Conservation (phyloP, 2,888 invertebrate species). For the Herminia tarsipennalis region DNA sequence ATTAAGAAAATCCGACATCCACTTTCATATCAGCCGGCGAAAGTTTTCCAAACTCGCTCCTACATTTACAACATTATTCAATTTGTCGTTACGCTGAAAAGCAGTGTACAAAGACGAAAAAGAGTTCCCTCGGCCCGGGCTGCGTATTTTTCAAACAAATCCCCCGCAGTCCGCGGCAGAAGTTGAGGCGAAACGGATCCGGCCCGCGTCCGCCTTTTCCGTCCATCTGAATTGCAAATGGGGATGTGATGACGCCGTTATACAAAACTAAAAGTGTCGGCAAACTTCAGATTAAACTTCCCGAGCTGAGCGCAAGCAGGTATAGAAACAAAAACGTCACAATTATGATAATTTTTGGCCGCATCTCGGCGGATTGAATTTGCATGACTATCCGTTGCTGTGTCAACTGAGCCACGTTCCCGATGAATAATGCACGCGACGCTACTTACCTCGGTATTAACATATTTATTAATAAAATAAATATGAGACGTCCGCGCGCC, state of each 20-base stretch:
- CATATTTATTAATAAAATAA: conserved; percentile 86
- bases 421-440: conserved; percentile 81
- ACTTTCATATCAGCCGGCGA: conserved; percentile 35
- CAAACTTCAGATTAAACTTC: conserved; percentile 84
- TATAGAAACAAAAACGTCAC: conserved; percentile 85
- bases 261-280: conserved; percentile 84
- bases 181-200: conserved; percentile 67
- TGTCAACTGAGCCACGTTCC: conserved; percentile 80
- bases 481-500: conserved; percentile 74
- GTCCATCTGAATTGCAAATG: conserved; percentile 84
- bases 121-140: conserved; percentile 55
- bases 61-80: conserved; percentile 69
- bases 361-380: conserved; percentile 83
- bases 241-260: conserved; percentile 78
- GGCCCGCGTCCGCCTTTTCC: conserved; percentile 75
- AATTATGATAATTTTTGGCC: conserved; percentile 83
- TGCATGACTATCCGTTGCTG: conserved; percentile 84
- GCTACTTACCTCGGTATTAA: conserved; percentile 83
- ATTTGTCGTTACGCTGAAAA: conserved; percentile 73
- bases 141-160: conserved; percentile 80
- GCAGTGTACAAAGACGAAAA: conserved; percentile 63
- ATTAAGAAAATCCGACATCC: conserved; percentile 39
- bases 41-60: conserved; percentile 47
- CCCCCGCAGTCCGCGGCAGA: conserved; percentile 60
- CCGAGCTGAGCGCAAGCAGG: conserved; percentile 67